Conservation (phyloP, 1,140 invertebrate genomes). For the Sarcophaga bullata region DNA sequence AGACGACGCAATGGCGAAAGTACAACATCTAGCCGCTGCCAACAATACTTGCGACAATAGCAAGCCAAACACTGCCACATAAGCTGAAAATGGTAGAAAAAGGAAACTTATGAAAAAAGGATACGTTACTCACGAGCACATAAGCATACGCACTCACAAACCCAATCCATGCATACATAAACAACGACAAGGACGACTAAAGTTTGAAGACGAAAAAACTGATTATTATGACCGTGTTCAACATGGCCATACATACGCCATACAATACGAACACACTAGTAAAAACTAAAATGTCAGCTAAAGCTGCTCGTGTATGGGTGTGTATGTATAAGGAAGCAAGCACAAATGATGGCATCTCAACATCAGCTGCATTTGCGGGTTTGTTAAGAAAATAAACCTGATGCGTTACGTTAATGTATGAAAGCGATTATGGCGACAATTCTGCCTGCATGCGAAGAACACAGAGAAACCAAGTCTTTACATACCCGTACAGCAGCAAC, state of each 20-base stretch:
- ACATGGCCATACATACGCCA: neutral
- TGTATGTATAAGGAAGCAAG: no score
- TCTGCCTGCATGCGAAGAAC: no score
- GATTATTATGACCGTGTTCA: neutral
- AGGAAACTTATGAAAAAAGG: neutral
- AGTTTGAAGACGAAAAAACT: neutral
- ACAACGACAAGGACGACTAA: neutral
- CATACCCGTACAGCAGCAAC: no score
- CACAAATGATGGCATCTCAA: neutral
- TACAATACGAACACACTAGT: neutral
- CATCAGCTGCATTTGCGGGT: slow-evolving; percentile 12
- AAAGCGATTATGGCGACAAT: neutral
- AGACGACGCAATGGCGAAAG: neutral
- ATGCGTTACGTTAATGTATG: neutral
- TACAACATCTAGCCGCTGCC: neutral
- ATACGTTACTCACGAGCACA: neutral
- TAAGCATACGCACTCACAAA: neutral
- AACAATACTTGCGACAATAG: neutral
- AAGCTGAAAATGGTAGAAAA: no score
- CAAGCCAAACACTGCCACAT: neutral
- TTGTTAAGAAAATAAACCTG: neutral
- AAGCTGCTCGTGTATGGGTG: neutral
- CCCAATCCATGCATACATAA: neutral
- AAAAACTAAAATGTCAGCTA: neutral
- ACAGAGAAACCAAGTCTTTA: no score